These are phyloP conservation scores for Ochotona curzoniae DNA, from an alignment of 2,113 vertebrate genomes.

Conservation along the genomic window DNA sequence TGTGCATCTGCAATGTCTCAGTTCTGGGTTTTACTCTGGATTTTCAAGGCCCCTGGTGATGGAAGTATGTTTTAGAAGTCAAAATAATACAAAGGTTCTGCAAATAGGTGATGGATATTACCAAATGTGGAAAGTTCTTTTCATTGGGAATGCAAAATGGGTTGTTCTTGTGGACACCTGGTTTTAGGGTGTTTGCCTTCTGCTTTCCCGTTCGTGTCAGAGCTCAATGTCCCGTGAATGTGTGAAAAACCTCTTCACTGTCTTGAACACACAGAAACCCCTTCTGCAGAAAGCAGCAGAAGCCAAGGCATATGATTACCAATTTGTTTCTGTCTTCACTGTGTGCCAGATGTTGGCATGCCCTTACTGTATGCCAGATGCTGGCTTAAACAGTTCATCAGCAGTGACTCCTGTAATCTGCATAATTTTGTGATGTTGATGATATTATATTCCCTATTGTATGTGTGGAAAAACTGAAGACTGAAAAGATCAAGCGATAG, in stretches of 20 bases:
- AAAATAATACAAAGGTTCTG: background rate
- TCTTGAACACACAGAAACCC: background rate
- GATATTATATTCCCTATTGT: background rate
- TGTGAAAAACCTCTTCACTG: background rate
- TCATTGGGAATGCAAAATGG: background rate
- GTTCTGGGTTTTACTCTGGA: background rate
- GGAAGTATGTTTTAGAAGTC: background rate
- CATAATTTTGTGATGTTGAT: background rate
- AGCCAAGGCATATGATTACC: background rate
- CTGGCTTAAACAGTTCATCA: background rate
- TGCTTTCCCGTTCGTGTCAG: background rate
- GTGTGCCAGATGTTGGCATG: background rate
- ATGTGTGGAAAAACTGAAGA: background rate
- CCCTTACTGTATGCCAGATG: background rate
- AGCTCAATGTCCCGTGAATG: background rate
- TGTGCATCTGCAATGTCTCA: background rate
- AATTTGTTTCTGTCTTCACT: background rate
- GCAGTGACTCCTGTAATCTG: background rate
- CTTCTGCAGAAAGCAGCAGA: background rate
- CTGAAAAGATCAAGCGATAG: background rate
- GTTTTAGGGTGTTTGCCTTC: background rate
- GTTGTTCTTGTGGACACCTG: background rate
- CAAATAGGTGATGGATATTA: background rate
- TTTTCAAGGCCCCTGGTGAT: background rate
- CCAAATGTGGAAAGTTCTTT: background rate